phyloP scores from a whole-genome alignment of 2,888 invertebrate genomes.

The Drosophila mimica region DNA sequence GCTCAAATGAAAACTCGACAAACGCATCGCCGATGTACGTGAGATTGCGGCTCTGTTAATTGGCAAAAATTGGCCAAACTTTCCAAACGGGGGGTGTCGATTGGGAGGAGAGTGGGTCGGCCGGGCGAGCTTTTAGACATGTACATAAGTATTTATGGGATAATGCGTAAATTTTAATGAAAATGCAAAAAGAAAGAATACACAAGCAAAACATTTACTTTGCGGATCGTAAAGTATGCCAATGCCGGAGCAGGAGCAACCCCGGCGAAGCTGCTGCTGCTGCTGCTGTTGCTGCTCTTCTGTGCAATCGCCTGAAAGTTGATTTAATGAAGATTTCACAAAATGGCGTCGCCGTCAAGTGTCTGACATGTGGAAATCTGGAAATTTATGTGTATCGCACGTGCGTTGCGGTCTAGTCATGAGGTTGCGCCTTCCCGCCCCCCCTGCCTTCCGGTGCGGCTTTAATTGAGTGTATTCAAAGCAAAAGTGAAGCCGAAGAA shows the following conservation, averaged over 20 bases:
- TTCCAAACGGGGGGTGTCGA: conserved; percentile 1
- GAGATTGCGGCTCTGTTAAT: conserved; percentile 76
- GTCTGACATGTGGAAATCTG: conserved; percentile 65
- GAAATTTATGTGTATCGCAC: conserved; percentile 52
- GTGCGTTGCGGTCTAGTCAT: conserved; percentile 43
- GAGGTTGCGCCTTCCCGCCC: neutral
- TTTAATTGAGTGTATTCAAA: conserved; percentile 31
- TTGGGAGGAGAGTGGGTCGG: neutral
- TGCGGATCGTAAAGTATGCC: conserved; percentile 64
- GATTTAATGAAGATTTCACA: conserved; percentile 80
- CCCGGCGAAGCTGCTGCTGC: neutral
- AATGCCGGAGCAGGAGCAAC: conserved; percentile 5
- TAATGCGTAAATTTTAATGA: conserved; percentile 80
- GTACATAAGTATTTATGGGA: conserved; percentile 76
- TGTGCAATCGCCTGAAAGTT: conserved; percentile 79
- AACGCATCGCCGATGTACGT: conserved; percentile 80
- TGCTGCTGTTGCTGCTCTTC: neutral
- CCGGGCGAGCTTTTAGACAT: conserved; percentile 21
- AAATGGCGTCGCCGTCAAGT: conserved; percentile 56
- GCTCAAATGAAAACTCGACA: conserved; percentile 49
- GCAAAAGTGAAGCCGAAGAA: neutral
- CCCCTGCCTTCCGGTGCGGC: neutral
- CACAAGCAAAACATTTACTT: conserved; percentile 51
- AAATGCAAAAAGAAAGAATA: conserved; percentile 41
- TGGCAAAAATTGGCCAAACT: conserved; percentile 76